These are phyloP conservation scores for Eulemur macaco DNA, from an alignment of 2,113 vertebrate species.

Conservation along the genomic window DNA sequence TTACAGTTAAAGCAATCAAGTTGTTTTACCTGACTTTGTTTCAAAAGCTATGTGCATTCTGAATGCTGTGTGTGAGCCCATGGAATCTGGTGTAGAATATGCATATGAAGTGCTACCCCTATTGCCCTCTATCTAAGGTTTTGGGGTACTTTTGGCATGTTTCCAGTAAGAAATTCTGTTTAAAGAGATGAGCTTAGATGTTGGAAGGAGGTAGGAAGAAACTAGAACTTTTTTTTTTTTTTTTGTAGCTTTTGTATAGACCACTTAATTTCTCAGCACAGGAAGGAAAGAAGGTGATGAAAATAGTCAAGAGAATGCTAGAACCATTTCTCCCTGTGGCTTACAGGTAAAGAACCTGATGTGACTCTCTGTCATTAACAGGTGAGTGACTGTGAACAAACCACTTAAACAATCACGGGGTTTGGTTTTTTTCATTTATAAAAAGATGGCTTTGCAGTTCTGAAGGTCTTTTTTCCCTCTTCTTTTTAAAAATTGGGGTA, in stretches of 20 bases:
- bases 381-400: background rate
- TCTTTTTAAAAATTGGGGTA: background rate
- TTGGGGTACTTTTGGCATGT: background rate
- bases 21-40: background rate
- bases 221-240: background rate
- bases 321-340: too few species aligned
- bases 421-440: background rate
- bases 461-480: background rate
- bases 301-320: background rate
- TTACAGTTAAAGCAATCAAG: background rate
- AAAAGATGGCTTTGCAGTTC: background rate
- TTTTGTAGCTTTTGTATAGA: background rate
- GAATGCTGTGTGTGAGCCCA: background rate
- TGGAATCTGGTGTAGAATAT: background rate
- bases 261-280: background rate
- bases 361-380: background rate
- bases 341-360: background rate
- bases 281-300: background rate
- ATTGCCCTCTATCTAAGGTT: background rate
- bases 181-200: background rate
- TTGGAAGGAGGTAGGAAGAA: background rate
- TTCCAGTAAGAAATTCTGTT: constrained; percentile 22
- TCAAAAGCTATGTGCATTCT: background rate
- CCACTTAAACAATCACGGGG: background rate
- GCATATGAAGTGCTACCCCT: too few species aligned